Evolutionary conservation across 2,113 vertebrate genomes (phyloP).

Genomic region (Aphyosemion australe): DNA sequence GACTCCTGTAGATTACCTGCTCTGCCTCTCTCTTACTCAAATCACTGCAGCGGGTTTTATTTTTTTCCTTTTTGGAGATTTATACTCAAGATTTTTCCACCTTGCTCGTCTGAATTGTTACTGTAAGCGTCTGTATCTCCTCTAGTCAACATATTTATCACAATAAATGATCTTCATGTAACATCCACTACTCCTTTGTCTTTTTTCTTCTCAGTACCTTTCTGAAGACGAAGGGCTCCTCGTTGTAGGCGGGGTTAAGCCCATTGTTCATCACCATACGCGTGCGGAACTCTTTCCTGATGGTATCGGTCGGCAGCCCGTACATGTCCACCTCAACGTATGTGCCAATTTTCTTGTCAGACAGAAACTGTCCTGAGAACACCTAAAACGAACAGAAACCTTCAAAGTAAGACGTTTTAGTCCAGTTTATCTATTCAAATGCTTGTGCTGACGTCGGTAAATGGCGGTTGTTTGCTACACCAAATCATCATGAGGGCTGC

Average conservation of each 20-base stretch:
- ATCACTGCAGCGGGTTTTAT: neutral
- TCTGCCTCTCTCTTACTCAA: neutral
- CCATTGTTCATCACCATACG: conserved; percentile 99
- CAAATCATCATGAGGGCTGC: no score
- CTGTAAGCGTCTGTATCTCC: neutral
- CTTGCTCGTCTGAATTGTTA: neutral
- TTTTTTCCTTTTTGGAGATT: neutral
- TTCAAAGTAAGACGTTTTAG: neutral
- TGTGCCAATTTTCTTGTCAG: conserved; percentile 97
- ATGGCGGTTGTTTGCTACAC: no score
- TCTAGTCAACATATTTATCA: no score
- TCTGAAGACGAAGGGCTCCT: conserved; percentile 96
- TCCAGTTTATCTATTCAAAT: no score
- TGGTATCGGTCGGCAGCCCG: conserved; percentile 95
- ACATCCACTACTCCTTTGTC: neutral
- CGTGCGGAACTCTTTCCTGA: conserved; percentile 96
- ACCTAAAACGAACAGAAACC: conserved; percentile 78
- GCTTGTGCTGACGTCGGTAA: no score
- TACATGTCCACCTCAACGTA: conserved; percentile 99
- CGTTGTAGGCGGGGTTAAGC: conserved; percentile 97
- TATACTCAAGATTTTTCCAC: neutral
- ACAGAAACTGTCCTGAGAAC: conserved; percentile 97
- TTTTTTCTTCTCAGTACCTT: conserved; percentile 82
- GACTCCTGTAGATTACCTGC: neutral
- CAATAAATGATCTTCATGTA: no score